A percentile compares a stretch with the other conserved stretches of the same genome.
phyloP scores from a whole-genome alignment of 2,888 invertebrate species.

The Tenthredo scrophulariae region DNA sequence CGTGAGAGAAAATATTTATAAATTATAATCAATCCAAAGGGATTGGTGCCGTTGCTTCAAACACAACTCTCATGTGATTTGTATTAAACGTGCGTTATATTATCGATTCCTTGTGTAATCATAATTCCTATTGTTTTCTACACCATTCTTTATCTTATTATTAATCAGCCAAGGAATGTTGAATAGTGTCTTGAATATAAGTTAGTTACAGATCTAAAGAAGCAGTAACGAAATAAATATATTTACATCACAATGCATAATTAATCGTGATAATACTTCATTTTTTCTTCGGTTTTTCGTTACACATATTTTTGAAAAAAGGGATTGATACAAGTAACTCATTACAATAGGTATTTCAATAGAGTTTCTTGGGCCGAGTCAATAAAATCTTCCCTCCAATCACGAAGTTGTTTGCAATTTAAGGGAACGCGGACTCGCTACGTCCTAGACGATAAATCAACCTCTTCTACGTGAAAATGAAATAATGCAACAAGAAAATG shows the following conservation, averaged over 20 bases:
- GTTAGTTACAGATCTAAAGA: not conserved
- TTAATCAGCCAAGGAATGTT: not conserved
- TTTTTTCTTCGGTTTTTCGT: not conserved
- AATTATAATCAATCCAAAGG: not conserved
- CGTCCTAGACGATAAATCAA: not conserved
- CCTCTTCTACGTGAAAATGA: not conserved
- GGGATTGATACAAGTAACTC: not conserved
- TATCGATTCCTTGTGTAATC: slow-evolving; percentile 8
- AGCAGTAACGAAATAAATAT: not conserved
- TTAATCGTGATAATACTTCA: not conserved
- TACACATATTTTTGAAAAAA: not conserved
- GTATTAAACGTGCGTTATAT: slow-evolving; percentile 16
- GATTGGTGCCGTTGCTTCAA: not conserved
- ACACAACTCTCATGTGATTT: slow-evolving; percentile 23
- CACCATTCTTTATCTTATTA: slow-evolving; percentile 7
- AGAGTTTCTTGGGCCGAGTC: not conserved
- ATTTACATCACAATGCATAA: not conserved
- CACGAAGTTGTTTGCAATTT: not conserved
- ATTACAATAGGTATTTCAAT: not conserved
- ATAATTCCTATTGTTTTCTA: not conserved
- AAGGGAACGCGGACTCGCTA: not conserved
- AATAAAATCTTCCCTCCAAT: not conserved
- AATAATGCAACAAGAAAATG: slow-evolving; percentile 1
- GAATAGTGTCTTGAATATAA: not conserved
- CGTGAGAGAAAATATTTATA: slow-evolving; percentile 10